These are phyloP conservation scores for Lipophrys pholis DNA, from an alignment of 2,113 vertebrate species.

Conservation along the genomic window DNA sequence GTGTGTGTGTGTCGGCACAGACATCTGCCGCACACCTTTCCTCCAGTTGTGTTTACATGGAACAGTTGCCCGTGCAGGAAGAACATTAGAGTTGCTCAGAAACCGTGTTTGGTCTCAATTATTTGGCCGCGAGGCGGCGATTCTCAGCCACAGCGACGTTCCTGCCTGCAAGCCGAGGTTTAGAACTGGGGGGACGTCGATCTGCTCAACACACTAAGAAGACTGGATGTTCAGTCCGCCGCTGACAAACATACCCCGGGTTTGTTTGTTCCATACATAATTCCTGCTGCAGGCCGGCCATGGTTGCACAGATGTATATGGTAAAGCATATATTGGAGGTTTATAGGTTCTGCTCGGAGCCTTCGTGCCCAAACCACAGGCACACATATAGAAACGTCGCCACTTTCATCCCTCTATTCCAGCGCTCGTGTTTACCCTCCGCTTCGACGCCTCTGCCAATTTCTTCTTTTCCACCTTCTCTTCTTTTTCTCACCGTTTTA, in stretches of 20 bases:
- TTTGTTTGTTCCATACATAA: constrained; percentile 11
- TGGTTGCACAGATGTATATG: not conserved
- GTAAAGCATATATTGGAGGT: not conserved
- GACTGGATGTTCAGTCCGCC: not conserved
- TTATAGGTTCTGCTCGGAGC: not conserved
- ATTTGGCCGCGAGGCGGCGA: constrained; percentile 9
- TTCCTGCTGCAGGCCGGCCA: not conserved
- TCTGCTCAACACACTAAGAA: not conserved
- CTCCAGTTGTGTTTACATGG: not conserved
- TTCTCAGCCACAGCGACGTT: constrained; percentile 9
- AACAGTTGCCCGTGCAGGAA: not conserved
- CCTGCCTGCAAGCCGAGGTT: constrained; percentile 8
- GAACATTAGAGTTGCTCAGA: not conserved
- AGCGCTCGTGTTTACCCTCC: constrained; percentile 19
- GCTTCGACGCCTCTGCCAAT: not conserved
- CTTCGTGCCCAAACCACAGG: constrained; percentile 21
- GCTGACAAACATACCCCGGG: not conserved
- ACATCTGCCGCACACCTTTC: constrained; percentile 46
- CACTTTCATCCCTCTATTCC: constrained; percentile 18
- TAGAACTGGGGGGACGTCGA: not conserved
- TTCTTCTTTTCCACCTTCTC: not conserved
- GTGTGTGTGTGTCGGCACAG: not conserved
- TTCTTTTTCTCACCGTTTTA: not conserved
- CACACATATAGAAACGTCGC: constrained; percentile 30
- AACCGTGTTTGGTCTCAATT: constrained; percentile 11